phyloP scores from a whole-genome alignment of 1,140 invertebrate genomes.

The Yoshiicerus persimilis region DNA sequence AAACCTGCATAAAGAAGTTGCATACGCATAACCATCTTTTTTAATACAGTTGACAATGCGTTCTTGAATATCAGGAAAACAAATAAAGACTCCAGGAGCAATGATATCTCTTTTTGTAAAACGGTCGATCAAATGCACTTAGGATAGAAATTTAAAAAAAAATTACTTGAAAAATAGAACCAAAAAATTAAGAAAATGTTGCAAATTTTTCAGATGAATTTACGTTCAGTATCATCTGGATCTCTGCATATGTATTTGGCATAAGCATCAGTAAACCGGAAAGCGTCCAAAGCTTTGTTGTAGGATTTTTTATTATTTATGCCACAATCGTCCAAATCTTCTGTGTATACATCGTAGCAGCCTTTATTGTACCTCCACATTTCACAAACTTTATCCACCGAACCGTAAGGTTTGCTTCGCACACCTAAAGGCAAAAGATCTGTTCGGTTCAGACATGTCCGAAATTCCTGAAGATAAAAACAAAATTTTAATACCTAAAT shows the following conservation, averaged over 20 bases:
- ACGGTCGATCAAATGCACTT: constrained; percentile 21
- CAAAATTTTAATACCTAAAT: background rate
- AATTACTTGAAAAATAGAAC: background rate
- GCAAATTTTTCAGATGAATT: background rate
- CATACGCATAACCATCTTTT: background rate
- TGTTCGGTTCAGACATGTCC: background rate
- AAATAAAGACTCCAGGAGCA: constrained; percentile 22
- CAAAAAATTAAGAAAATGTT: background rate
- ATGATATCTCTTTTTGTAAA: background rate
- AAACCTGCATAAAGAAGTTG: constrained; percentile 1
- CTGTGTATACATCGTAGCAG: background rate
- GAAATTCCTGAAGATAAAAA: background rate
- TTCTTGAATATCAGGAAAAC: constrained; percentile 30
- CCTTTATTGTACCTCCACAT: background rate
- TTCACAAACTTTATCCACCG: constrained; percentile 9
- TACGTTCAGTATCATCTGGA: constrained; percentile 29
- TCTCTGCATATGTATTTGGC: constrained; percentile 25
- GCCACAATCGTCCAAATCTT: constrained; percentile 29
- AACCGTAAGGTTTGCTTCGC: background rate
- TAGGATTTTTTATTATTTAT: background rate
- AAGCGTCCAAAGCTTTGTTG: background rate
- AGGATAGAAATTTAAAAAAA: background rate
- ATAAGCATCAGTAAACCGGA: constrained; percentile 20
- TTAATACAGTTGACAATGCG: constrained; percentile 36
- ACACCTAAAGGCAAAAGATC: background rate